phyloP scores from a whole-genome alignment of 2,888 invertebrate species.

The Erpobdella octoculata region DNA sequence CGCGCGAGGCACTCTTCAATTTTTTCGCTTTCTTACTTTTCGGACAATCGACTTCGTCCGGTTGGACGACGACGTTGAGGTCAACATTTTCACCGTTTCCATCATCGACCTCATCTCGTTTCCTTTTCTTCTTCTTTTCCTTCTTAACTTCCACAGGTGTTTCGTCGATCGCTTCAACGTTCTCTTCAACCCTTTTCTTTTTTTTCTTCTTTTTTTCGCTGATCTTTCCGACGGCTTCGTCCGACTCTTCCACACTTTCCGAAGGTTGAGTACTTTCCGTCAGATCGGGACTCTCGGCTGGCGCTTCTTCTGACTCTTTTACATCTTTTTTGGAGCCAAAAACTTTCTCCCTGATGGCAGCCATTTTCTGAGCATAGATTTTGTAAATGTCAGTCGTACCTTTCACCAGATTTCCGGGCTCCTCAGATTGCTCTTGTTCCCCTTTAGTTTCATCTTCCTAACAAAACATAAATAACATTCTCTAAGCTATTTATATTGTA shows the following conservation, averaged over 20 bases:
- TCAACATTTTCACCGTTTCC: conserved; percentile 11
- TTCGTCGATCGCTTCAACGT: background rate
- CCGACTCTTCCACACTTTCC: background rate
- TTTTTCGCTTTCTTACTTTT: conserved; percentile 27
- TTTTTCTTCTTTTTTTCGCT: background rate
- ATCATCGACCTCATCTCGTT: conserved; percentile 24
- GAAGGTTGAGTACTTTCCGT: background rate
- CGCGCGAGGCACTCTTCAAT: background rate
- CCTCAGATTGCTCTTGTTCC: too few relatives aligned
- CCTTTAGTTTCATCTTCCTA: too few relatives aligned
- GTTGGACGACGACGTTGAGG: background rate
- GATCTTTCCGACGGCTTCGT: background rate
- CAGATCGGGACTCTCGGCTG: too few relatives aligned
- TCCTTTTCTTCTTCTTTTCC: background rate
- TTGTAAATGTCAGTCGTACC: too few relatives aligned
- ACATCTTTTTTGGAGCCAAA: background rate
- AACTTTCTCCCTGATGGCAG: too few relatives aligned
- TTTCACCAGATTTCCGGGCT: too few relatives aligned
- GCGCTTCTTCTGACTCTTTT: background rate
- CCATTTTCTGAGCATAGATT: too few relatives aligned
- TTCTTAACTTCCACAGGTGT: background rate
- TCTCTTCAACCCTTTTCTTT: background rate
- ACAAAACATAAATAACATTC: too few relatives aligned
- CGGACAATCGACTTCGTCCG: background rate
- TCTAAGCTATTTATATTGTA: too few relatives aligned